Evolutionary conservation across 2,113 vertebrate genomes (phyloP), one percentile per base, ranked within the genome.

Genomic region (Pseudopodoces humilis): DNA sequence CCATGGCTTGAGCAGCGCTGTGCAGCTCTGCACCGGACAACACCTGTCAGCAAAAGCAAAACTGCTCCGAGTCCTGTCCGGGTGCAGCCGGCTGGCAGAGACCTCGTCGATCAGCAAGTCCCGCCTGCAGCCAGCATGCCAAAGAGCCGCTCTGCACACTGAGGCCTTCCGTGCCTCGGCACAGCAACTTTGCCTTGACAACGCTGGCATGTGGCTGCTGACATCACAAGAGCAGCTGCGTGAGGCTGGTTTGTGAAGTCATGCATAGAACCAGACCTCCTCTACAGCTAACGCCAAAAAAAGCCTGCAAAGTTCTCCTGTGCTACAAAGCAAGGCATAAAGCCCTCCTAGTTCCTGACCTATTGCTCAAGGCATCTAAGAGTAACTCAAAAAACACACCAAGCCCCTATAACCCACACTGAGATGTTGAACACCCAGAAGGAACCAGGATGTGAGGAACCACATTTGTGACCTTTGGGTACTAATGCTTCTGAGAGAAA

Each of bases 321-420:
- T 39, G n/a, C 20, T 33, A 5, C 22, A 41, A 72, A 52, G 39
- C 11, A 46, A 20, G 12, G 17, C 20, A 11, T 46, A 50, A 59
- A 47, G 6, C 24, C 28, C 20, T 43, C n/a, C 4, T 2, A 8
- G 46, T 23, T 41, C 4, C 0, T 11, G 53, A 41, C 4, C 15
- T 14, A 4, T 4, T 25, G 31, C 39, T 86, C 62, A 30, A 13
- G 22, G 52, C 24, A 46, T 19, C 12, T 10, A 27, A 11, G 11
- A n/a, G 3, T 15, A 67, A 53, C 27, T 69, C 35, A 1, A 9
- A 35, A 52, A 47, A 15, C 5, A 15, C 22, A 31, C 5, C 0
- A 7, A 74, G 33, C 4, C 6, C 52, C 4, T 3, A 7, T 0
- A 20, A 3, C 28, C n/a, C 1, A 1, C 27, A 30, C 30, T 23